Base-by-base conservation (phyloP, 1,140 invertebrate genomes). In the Bombus consobrinus region DNA sequence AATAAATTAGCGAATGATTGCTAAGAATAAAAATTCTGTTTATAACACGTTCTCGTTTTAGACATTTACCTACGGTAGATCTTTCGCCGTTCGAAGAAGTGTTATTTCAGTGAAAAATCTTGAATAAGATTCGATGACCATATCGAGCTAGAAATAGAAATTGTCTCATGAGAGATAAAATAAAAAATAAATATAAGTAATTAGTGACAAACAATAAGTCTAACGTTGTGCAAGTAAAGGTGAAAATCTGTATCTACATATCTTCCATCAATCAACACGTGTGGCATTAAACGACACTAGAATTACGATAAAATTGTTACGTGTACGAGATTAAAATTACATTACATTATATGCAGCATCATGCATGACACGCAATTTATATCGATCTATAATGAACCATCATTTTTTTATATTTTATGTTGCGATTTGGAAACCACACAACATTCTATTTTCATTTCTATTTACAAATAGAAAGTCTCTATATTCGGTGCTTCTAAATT, bases 71-170 rank as follows among this genome's bases (percentile, higher is more conserved):
- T 3, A 80, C 76, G 0, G 69, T 43, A 47, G 73, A 34, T 73
- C 13, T 59, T 6, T 25, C 9, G 15, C 9, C 5, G 43, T 68
- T 69, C 32, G 28, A 37, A 37, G 22, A 6, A 9, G 22, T 32
- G 13, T 25, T 66, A 13, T n/a, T 15, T 13, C 41, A 41, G 32
- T 71, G 78, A 71, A 85, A 85, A 62, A 57, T 47, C 68, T 22
- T 43, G 71, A 83, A 43, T 62, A 64, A 66, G 71, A 82, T 75
- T 83, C 81, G 77, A 87, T 77, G 73, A 74, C 28, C 41, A 78
- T 57, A 66, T 78, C 32, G 37, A 34, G 37, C 57, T 69, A 47
- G 37, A 75, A 85, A 85, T 81, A 81, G 71, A 80, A 1, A 80
- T 85, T 73, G 68, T 80, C 47, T 85, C 83, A 85, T 25, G 68